phyloP scores from a whole-genome alignment of 2,797 vertebrate genomes.

The Hapalemur alaotrensis region DNA sequence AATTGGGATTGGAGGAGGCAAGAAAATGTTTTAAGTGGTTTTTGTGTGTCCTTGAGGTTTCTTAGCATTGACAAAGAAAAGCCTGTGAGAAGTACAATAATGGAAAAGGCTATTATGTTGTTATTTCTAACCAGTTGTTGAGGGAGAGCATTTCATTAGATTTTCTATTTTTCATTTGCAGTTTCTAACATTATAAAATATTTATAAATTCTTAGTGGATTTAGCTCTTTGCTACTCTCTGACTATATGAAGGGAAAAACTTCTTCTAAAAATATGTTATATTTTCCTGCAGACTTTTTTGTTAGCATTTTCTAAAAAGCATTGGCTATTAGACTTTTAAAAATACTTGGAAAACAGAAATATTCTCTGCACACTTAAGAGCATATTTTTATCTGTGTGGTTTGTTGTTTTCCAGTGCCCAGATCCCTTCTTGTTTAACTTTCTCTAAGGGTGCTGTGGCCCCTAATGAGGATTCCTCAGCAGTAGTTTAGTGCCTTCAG shows the following conservation, averaged over 20 bases:
- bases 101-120: constrained; percentile 38
- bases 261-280: neutral
- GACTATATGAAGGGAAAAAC: neutral
- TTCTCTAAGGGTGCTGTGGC: neutral
- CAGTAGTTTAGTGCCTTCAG: neutral
- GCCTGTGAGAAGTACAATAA: constrained; percentile 13
- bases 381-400: neutral
- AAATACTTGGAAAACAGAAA: constrained; percentile 34
- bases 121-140: constrained; percentile 25
- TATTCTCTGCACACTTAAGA: constrained; percentile 18
- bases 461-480: constrained; percentile 35
- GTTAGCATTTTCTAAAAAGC: constrained; percentile 19
- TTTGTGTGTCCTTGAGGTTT: constrained; percentile 48
- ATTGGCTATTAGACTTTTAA: constrained; percentile 1
- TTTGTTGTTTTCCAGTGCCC: neutral
- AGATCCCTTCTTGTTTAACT: constrained; percentile 32
- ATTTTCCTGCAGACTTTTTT: constrained; percentile 39
- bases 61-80: constrained; percentile 49
- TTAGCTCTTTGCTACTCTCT: constrained; percentile 39
- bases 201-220: constrained; percentile 27
- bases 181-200: constrained; percentile 48
- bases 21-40: constrained; percentile 24
- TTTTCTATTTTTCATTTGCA: constrained; percentile 40
- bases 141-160: neutral
- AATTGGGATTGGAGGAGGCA: neutral